Evolutionary conservation across 2,888 invertebrate species (phyloP), one percentile per base, ranked within the genome.

Genomic region (Empis stercorea): DNA sequence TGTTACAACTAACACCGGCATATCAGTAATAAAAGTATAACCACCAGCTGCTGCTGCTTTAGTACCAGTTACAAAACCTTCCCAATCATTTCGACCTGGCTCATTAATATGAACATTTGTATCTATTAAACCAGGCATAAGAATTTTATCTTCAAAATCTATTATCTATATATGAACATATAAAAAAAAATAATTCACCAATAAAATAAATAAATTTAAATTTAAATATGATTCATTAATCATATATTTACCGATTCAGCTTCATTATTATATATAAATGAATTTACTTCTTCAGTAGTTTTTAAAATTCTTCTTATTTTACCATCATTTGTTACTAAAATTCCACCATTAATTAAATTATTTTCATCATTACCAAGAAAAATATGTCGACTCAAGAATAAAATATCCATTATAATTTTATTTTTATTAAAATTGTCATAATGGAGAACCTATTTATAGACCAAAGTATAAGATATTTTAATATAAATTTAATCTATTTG

Each of bases 81-180:
- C 83, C 81, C 81, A 81, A 23, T 80, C 75, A 1, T 76, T 78
- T 37, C 83, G 71, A 0, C 83, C 83, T 2, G 84, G 84, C 59
- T 83, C 83, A 57, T 82, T 83, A 2, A 84, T 76, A 54, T 84
- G 82, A 6, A 84, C 83, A 59, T 84, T 83, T 0, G 80, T 74
- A 63, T 84, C 84, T 11, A 84, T 76, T 2, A 81, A 69, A 1
- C 84, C 84, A 1, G 83, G 75, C 79, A 84, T 79, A 27, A 84
- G 55, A 1, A 77, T 65, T 51, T 68, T 61, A 50, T 73, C 63
- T 1, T 71, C 74, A 53, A 73, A 73, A 59, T 77, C 73, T 16
- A 66, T 65, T 10, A 68, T 56, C 67, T 68, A 48, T 10, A 53
- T 53, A 46, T n/a, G n/a, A n/a, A n/a, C n/a, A n/a, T n/a, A n/a